Evolutionary conservation across 2,888 invertebrate genomes (phyloP).

Genomic region (Hydroisotoma schaefferi): DNA sequence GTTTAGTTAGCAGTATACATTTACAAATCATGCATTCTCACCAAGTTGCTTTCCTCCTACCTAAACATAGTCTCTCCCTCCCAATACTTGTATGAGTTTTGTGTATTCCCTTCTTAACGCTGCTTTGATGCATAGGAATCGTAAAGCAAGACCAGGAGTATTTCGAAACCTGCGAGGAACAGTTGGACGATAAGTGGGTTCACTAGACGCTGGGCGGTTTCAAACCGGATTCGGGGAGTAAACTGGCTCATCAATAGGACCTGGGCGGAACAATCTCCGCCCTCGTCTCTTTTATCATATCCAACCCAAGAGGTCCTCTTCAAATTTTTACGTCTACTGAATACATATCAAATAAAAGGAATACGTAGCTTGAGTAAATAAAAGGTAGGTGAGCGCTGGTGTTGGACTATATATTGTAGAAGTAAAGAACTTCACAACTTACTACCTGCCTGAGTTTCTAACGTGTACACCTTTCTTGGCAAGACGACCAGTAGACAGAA

Average conservation of each 20-base stretch:
- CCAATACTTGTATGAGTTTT: not conserved
- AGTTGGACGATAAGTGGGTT: slow-evolving; percentile 1
- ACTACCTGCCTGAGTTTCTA: no score
- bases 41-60: no score
- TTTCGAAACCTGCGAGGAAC: not conserved
- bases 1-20: no score
- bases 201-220: slow-evolving; percentile 29
- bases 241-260: slow-evolving; percentile 45
- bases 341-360: no score
- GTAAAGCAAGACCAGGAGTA: not conserved
- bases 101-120: not conserved
- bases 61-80: no score
- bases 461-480: no score
- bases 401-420: no score
- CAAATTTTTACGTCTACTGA: not conserved
- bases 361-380: no score
- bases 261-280: slow-evolving; percentile 43
- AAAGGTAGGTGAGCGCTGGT: no score
- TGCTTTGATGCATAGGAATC: not conserved
- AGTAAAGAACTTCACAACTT: no score
- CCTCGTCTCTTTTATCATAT: slow-evolving; percentile 24
- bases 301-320: slow-evolving; percentile 26
- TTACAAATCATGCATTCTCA: no score
- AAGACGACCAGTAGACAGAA: no score
- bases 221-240: slow-evolving; percentile 42